Base-by-base conservation (phyloP, 2,797 vertebrate genomes). In the Chaetodon trifasciatus region DNA sequence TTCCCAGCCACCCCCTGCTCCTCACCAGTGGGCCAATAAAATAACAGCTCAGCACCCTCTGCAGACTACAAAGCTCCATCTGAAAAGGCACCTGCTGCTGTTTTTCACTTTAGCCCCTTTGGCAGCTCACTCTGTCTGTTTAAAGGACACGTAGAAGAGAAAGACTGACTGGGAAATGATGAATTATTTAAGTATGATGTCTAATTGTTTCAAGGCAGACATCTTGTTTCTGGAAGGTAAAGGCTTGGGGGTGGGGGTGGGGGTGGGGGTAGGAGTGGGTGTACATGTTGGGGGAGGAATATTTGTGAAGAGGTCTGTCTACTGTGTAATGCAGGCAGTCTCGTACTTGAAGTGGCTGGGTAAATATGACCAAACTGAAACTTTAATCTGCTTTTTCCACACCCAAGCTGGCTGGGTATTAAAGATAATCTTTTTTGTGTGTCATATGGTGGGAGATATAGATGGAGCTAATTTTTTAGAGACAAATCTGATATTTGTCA, bases 401-500 rank as follows among this genome's bases (percentile, higher is more conserved):
- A 92, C 94, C 93, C 95, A 96, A 96, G 95, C 95, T 95, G 93
- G 88, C 93, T 76, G 94, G 94, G 95, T 96, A 96, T 96, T 96
- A 96, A 83, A 91, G 94, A 92, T 96, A 96, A 96, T 96, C 95
- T 96, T 88, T 96, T 95, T 84, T 95, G 94, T 95, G 95, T 96
- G 95, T 96, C 96, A 96, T 96, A 96, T 95, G 95, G 96, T 84
- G 86, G 91, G 87, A 94, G 95, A 95, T 96, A 95, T 95, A 93
- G 95, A 96, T 94, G 92, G 92, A 95, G 95, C 95, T 96, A 93
- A 96, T 96, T 96, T 96, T 94, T 96, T 95, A 92, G 93, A 96
- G 95, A 96, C 95, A 96, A 96, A 96, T 96, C 96, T 96, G 95
- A 96, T 96, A 96, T 96, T 96, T 96, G 95, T 96, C 95, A 96